Conservation (phyloP, 1,140 invertebrate genomes). For the Trichogramma pretiosum region DNA sequence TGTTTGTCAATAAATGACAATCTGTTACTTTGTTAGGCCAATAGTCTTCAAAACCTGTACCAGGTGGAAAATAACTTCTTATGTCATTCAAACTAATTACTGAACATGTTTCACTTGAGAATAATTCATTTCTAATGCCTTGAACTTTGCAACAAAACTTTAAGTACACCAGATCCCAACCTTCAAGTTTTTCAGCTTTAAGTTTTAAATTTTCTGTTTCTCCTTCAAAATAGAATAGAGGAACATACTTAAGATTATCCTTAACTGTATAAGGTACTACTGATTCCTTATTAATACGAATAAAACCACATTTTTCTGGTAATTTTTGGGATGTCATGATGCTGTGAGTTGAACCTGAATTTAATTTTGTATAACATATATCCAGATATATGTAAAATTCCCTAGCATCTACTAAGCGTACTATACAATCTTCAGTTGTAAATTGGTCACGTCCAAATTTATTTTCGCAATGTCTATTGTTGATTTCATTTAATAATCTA, state of each 20-base stretch:
- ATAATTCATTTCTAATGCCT: slow-evolving; percentile 82
- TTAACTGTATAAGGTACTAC: slow-evolving; percentile 87
- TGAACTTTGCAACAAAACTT: slow-evolving; percentile 93
- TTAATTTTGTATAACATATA: slow-evolving; percentile 76
- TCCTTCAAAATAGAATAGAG: slow-evolving; percentile 88
- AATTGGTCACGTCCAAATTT: slow-evolving; percentile 86
- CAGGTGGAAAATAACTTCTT: slow-evolving; percentile 80
- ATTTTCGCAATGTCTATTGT: slow-evolving; percentile 81
- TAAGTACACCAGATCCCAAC: slow-evolving; percentile 85
- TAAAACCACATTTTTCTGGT: slow-evolving; percentile 82
- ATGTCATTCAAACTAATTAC: slow-evolving; percentile 84
- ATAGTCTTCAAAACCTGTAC: slow-evolving; percentile 81
- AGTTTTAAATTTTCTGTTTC: slow-evolving; percentile 82
- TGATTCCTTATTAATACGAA: slow-evolving; percentile 86
- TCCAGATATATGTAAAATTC: slow-evolving; percentile 87
- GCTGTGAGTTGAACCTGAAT: slow-evolving; percentile 52
- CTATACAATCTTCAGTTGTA: slow-evolving; percentile 80
- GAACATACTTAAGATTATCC: slow-evolving; percentile 77
- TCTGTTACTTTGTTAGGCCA: slow-evolving; percentile 82
- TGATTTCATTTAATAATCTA: slow-evolving; percentile 86
- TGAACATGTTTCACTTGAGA: slow-evolving; percentile 78
- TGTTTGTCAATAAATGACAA: slow-evolving; percentile 59
- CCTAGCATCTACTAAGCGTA: slow-evolving; percentile 73
- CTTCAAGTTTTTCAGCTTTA: slow-evolving; percentile 73
- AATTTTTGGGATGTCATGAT: slow-evolving; percentile 36